Evolutionary conservation across 2,797 vertebrate species (phyloP).

Genomic region (Hippoglossus hippoglossus): DNA sequence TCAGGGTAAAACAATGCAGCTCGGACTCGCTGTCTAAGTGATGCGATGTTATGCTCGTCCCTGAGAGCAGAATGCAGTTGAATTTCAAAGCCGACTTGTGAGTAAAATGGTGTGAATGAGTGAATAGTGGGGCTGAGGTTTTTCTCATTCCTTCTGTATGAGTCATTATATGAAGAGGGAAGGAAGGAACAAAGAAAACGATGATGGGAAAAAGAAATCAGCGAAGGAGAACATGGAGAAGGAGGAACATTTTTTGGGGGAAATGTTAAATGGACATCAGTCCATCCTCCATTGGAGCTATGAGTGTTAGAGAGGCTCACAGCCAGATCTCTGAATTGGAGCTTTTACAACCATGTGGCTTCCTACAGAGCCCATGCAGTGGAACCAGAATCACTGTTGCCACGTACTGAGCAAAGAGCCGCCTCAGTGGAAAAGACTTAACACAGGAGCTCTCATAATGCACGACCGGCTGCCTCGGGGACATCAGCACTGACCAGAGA

Average conservation of each 20-base stretch:
- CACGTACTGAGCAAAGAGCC: constrained; percentile 34
- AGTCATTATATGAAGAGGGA: not conserved
- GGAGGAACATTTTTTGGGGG: too few relatives aligned
- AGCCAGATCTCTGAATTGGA: constrained; percentile 45
- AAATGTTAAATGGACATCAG: constrained; percentile 43
- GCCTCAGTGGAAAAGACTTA: constrained; percentile 60
- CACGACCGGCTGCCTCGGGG: constrained; percentile 31
- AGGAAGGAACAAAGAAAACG: not conserved
- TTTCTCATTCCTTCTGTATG: constrained; percentile 25
- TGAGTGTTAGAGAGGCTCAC: constrained; percentile 48
- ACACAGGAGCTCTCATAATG: constrained; percentile 44
- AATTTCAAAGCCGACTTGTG: constrained; percentile 15
- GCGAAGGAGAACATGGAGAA: constrained; percentile 17
- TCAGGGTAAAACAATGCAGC: constrained; percentile 69
- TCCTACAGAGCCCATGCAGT: constrained; percentile 57
- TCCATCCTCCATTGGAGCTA: constrained; percentile 26
- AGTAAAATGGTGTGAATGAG: constrained; percentile 29
- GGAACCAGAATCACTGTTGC: constrained; percentile 68
- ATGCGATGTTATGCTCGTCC: constrained; percentile 5
- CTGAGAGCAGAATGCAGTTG: constrained; percentile 4
- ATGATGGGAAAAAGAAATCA: constrained; percentile 7
- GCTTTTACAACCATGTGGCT: constrained; percentile 27
- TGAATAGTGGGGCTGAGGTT: constrained; percentile 21
- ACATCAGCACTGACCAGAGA: constrained; percentile 44
- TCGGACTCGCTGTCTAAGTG: constrained; percentile 26